phyloP scores from a whole-genome alignment of 2,797 vertebrate genomes.

The Ptychobarbus kaznakovi region DNA sequence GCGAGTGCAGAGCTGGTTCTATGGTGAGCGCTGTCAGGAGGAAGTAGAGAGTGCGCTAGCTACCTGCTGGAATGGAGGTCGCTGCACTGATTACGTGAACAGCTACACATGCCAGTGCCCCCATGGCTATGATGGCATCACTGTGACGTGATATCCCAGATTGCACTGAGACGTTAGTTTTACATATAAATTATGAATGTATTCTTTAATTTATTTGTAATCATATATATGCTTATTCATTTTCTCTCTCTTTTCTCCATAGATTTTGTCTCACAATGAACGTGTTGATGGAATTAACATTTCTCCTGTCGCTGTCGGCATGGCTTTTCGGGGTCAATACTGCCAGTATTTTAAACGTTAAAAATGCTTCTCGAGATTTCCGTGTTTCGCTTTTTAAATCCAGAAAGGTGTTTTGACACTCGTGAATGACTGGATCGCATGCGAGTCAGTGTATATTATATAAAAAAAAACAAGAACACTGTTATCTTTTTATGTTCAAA shows the following conservation, averaged over 20 bases:
- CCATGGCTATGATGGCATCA: slow-evolving; percentile 86
- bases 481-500: background rate
- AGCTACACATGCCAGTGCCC: slow-evolving; percentile 92
- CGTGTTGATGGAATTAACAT: slow-evolving; percentile 88
- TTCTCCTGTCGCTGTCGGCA: slow-evolving; percentile 88
- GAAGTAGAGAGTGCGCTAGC: slow-evolving; percentile 90
- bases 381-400: background rate
- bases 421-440: background rate
- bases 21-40: slow-evolving; percentile 85
- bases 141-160: slow-evolving; percentile 88
- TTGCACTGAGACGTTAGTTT: slow-evolving; percentile 88
- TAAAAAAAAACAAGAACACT: no score
- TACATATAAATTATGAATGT: background rate
- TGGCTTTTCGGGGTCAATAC: slow-evolving; percentile 87
- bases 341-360: slow-evolving; percentile 75
- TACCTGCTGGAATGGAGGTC: slow-evolving; percentile 88
- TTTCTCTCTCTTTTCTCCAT: slow-evolving; percentile 1
- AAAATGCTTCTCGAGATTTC: background rate
- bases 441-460: background rate
- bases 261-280: slow-evolving; percentile 94
- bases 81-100: slow-evolving; percentile 88
- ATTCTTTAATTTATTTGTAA: background rate
- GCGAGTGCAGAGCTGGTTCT: slow-evolving; percentile 87
- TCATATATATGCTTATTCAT: background rate
- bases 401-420: background rate